Conservation (phyloP, 2,113 vertebrate species). For the Gyps fulvus region DNA sequence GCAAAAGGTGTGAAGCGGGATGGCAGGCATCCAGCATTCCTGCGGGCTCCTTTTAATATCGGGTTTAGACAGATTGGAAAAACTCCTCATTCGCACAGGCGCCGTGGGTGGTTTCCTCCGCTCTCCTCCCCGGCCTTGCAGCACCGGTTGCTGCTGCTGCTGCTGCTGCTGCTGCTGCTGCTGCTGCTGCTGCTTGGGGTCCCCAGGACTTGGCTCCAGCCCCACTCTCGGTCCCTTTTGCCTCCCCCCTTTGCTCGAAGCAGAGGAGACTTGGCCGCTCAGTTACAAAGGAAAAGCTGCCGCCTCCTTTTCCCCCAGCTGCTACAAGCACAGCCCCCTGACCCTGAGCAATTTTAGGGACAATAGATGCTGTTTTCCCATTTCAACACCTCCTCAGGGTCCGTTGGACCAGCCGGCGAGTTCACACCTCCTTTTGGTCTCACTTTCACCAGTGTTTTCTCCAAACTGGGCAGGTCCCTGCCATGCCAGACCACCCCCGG, state of each 20-base stretch:
- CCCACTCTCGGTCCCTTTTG: background rate
- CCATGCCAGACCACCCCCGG: accelerated
- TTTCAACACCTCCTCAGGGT: background rate
- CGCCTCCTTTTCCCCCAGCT: background rate
- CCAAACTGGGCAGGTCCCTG: background rate
- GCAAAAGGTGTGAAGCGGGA: background rate
- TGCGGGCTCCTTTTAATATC: background rate
- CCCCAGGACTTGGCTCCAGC: background rate
- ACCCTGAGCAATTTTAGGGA: background rate
- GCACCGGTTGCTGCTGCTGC: background rate
- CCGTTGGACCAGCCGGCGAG: accelerated
- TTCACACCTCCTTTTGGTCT: background rate
- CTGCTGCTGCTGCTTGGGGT: background rate
- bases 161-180: background rate
- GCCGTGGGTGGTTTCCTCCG: background rate
- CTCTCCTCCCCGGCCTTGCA: background rate
- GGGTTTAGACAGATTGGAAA: background rate
- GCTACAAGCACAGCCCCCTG: background rate
- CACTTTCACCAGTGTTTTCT: background rate
- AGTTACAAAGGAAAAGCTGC: too few species aligned
- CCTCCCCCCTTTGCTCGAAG: background rate
- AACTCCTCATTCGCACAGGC: background rate
- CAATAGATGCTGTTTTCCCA: background rate
- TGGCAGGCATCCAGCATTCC: background rate
- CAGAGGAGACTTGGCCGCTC: too few species aligned